These are phyloP conservation scores for Caenorhabditis tropicalis DNA, from an alignment of 1,140 invertebrate genomes.

Conservation along the genomic window DNA sequence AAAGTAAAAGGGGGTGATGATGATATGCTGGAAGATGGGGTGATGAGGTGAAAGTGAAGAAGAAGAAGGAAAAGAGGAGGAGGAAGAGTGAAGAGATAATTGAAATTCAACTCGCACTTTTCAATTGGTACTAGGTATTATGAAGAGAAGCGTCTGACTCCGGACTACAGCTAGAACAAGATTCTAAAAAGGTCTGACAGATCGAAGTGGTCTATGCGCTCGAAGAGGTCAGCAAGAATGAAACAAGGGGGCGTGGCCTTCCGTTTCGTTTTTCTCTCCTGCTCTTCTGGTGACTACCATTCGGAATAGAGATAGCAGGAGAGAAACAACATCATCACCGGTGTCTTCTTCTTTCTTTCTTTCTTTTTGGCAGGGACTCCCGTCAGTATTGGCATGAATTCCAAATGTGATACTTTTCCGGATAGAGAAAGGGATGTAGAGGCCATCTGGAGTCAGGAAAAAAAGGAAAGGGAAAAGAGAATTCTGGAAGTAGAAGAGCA, in stretches of 20 bases:
- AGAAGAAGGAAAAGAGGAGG: not conserved
- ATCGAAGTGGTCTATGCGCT: too few relatives aligned
- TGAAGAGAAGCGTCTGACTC: not conserved
- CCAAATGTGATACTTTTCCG: constrained; percentile 35
- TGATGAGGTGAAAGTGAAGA: not conserved
- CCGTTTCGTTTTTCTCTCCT: not conserved
- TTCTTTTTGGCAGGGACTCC: not conserved
- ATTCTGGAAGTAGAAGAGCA: not conserved
- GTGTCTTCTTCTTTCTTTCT: not conserved
- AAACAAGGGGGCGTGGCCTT: not conserved
- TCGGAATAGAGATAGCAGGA: not conserved
- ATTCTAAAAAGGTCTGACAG: too few relatives aligned
- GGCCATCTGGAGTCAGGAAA: not conserved
- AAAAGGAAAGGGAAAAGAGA: not conserved
- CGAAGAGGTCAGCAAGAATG: too few relatives aligned
- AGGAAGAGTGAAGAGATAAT: not conserved
- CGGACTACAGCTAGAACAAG: too few relatives aligned
- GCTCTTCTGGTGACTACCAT: not conserved
- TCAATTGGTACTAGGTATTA: not conserved
- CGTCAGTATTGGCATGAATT: constrained; percentile 44
- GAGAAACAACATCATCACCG: constrained; percentile 42
- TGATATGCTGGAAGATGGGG: not conserved
- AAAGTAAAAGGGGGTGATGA: not conserved
- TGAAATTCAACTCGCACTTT: constrained; percentile 37
- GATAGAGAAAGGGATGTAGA: not conserved